Conservation (phyloP, 2,797 vertebrate species). For the Etheostoma perlongum region DNA sequence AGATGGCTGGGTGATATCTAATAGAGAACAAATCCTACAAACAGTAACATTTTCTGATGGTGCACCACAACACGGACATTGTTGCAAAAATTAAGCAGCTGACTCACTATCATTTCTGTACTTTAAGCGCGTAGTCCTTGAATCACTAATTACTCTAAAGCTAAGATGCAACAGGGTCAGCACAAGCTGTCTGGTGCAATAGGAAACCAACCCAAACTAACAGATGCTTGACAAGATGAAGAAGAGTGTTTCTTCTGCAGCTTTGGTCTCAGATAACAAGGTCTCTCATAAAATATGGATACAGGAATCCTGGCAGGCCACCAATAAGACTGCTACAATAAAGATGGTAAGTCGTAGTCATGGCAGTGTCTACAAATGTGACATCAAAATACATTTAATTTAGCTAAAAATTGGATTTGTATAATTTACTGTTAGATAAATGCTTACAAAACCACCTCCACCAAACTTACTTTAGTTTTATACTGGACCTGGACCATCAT, state of each 20-base stretch:
- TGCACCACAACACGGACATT: neutral
- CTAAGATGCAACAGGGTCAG: conserved; percentile 45
- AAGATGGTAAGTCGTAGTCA: neutral
- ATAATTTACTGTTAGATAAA: neutral
- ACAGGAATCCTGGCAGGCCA: conserved; percentile 48
- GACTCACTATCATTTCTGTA: neutral
- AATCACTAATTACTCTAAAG: conserved; percentile 58
- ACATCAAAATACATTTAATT: neutral
- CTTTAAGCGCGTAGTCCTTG: neutral
- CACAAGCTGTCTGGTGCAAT: conserved; percentile 38
- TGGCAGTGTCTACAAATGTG: neutral
- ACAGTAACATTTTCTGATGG: neutral
- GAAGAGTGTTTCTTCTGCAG: conserved; percentile 55
- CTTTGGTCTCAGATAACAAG: conserved; percentile 51
- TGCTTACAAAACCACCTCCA: neutral
- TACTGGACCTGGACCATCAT: neutral
- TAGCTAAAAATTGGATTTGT: neutral
- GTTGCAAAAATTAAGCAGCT: neutral
- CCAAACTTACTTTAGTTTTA: neutral
- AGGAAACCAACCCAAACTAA: conserved; percentile 57
- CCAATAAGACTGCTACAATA: conserved; percentile 10
- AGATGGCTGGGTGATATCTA: neutral
- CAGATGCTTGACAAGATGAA: conserved; percentile 60
- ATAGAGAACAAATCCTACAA: neutral
- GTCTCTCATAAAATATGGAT: conserved; percentile 61